Evolutionary conservation across 2,888 invertebrate genomes (phyloP), one percentile per base, ranked within the genome.

Genomic region (Dorcus parallelipipedus): DNA sequence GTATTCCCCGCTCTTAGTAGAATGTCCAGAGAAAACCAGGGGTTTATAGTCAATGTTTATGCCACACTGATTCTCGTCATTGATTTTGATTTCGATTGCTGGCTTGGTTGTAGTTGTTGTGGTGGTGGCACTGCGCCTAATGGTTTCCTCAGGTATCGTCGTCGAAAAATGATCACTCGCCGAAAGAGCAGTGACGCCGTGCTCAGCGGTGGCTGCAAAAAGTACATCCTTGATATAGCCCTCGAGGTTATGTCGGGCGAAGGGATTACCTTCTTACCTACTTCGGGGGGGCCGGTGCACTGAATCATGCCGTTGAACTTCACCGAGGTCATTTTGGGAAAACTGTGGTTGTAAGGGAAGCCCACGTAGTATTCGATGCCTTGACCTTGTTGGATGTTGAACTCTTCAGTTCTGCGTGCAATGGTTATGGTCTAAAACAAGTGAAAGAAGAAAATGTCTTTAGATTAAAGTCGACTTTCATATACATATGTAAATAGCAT

Each of bases 11-110:
- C 54, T 47, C 26, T 56, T 17, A n/a, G 54, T 55, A 0, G 51
- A 43, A 9, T 54, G 56, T 0, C 64, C 64, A 39, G 55, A 56
- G 20, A 60, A 50, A 38, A 64, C 41, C 20, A 64, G 50, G 4
- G 64, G 58, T n/a, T 50, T 47, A 41, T 38, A 47, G 7, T 51
- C 59, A 1, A 48, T 45, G 38, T 45, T 56, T 43, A 51, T 10
- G 5, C 59, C 59, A 17, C 42, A 42, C 5, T 42, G 14, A 10
- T 42, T 4, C 4, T 6, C 42, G 26, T 33, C 26, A 1, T 33
- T 33, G 26, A 33, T 33, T 33, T 33, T 33, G 26, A 33, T 33
- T 33, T 10, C 17, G 10, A 17, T 1, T 17, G 42, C 1, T 6
- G 42, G 17, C 6, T 3, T 4, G 6, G 7, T 42, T 42, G 10